These are phyloP conservation scores for Drosophila eohydei DNA, from an alignment of 2,888 invertebrate genomes.

Conservation along the genomic window DNA sequence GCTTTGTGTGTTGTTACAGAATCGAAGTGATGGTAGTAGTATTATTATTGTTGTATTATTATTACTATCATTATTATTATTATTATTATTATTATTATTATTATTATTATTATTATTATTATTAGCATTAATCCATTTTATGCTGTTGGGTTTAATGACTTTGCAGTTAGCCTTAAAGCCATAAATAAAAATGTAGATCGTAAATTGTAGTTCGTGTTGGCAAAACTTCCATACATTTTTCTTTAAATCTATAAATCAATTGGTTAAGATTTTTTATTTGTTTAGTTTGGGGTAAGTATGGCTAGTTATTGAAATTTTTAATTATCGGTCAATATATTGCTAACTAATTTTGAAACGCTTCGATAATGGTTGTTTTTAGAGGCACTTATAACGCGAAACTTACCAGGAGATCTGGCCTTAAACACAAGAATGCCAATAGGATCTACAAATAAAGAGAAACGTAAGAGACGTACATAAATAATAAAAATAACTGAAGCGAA, in stretches of 20 bases:
- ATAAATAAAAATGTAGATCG: conserved; percentile 25
- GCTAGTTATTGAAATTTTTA: conserved; percentile 29
- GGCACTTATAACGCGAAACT: conserved; percentile 85
- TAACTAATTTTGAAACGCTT: conserved; percentile 38
- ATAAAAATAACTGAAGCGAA: conserved; percentile 69
- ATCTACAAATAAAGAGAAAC: conserved; percentile 88
- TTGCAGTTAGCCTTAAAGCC: conserved; percentile 16
- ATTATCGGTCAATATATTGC: conserved; percentile 16
- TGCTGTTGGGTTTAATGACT: conserved; percentile 24
- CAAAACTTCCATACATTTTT: conserved; percentile 23
- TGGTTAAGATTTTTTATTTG: conserved; percentile 18
- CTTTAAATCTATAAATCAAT: conserved; percentile 27
- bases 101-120: conserved; percentile 17
- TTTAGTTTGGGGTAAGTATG: conserved; percentile 47
- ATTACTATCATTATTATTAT: conserved; percentile 21
- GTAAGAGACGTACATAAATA: conserved; percentile 85
- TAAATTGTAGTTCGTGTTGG: conserved; percentile 10
- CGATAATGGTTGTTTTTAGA: conserved; percentile 43
- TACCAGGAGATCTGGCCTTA: conserved; percentile 91
- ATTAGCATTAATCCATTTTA: conserved; percentile 26
- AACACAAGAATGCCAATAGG: conserved; percentile 91
- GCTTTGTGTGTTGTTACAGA: conserved; percentile 57
- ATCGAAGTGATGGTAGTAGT: conserved; percentile 51
- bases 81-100: conserved; percentile 1
- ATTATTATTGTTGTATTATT: conserved; percentile 17